Conservation (phyloP, 1,140 invertebrate species). For the Tachypleus tridentatus region DNA sequence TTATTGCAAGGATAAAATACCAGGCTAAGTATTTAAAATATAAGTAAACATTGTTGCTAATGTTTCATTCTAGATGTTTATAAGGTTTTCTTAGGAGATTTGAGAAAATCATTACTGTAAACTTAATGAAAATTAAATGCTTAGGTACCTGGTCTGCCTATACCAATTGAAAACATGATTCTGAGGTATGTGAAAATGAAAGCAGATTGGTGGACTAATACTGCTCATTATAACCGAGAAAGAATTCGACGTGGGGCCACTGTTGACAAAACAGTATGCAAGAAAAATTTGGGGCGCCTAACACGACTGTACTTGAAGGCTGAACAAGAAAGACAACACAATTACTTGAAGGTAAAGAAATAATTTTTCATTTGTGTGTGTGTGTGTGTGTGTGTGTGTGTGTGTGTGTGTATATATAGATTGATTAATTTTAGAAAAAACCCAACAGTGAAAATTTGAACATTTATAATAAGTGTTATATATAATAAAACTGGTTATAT, state of each 20-base stretch:
- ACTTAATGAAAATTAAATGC: conserved; percentile 6
- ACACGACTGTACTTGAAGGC: conserved; percentile 95
- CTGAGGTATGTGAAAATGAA: conserved; percentile 99
- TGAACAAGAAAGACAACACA: conserved; percentile 98
- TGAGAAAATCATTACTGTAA: too few species aligned
- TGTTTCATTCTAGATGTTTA: too few species aligned
- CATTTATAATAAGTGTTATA: too few species aligned
- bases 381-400: too few species aligned
- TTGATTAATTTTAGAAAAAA: too few species aligned
- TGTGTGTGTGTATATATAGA: neutral
- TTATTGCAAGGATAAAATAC: too few species aligned
- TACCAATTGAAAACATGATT: conserved; percentile 99
- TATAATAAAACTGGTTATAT: too few species aligned
- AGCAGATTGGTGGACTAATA: conserved; percentile 99
- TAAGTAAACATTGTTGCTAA: too few species aligned
- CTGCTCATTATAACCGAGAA: conserved; percentile 98
- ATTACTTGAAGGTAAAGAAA: conserved; percentile 72
- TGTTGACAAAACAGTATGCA: conserved; percentile 99
- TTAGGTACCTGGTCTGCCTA: conserved; percentile 88
- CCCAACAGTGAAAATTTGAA: too few species aligned
- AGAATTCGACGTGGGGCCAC: conserved; percentile 83
- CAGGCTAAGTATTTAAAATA: too few species aligned
- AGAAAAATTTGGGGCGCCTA: conserved; percentile 95
- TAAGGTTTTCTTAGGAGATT: too few species aligned
- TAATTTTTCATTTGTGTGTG: neutral